Conservation (phyloP, 2,113 vertebrate genomes). For the Naja naja region DNA sequence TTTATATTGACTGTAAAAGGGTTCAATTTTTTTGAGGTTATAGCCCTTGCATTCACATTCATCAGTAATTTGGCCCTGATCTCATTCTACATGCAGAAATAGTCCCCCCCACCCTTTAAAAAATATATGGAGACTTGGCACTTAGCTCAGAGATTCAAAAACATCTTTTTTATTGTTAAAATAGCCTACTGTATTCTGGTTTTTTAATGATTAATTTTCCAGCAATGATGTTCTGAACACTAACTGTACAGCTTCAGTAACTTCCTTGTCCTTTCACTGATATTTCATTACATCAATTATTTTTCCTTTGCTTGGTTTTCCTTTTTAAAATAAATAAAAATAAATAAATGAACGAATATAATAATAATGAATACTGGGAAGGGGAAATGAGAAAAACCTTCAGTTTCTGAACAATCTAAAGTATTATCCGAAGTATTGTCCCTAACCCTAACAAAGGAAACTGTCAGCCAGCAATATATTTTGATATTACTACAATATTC, state of each 20-base stretch:
- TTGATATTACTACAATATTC: not conserved
- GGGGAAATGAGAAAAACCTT: not conserved
- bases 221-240: not conserved
- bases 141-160: not conserved
- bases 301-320: not conserved
- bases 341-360: not conserved
- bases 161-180: not conserved
- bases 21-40: not conserved
- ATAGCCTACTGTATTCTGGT: not conserved
- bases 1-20: not conserved
- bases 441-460: not conserved
- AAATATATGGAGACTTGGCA: not conserved
- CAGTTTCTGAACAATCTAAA: not conserved
- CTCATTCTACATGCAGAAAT: not conserved
- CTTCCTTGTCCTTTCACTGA: not conserved
- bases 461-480: not conserved
- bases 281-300: not conserved
- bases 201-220: not conserved
- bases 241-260: not conserved
- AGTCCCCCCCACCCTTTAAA: not conserved
- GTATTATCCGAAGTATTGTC: not conserved
- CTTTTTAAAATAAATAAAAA: not conserved
- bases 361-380: not conserved
- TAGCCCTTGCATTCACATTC: not conserved
- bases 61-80: not conserved